A percentile compares a stretch with the other conserved stretches of the same genome.
These are phyloP conservation scores for Heterochromis multidens DNA, from an alignment of 2,113 vertebrate genomes.

Conservation along the genomic window DNA sequence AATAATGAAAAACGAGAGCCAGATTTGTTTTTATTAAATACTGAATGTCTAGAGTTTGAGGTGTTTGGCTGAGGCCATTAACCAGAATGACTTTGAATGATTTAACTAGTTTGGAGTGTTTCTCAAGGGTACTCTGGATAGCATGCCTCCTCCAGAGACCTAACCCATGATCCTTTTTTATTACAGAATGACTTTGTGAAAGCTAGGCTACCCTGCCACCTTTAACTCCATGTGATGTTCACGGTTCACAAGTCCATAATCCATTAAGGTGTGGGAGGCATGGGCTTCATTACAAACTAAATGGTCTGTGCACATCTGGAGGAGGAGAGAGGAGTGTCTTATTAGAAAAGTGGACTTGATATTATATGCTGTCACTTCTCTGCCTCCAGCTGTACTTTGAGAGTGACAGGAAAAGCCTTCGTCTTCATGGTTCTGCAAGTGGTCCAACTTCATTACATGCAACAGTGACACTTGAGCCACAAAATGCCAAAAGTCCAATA, in stretches of 20 bases:
- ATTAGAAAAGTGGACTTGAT: constrained; percentile 13
- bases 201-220: not conserved
- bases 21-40: not conserved
- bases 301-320: constrained; percentile 10
- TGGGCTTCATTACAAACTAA: constrained; percentile 37
- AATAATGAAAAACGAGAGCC: not conserved
- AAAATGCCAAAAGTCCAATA: constrained; percentile 4
- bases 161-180: constrained; percentile 26
- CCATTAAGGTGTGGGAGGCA: constrained; percentile 11
- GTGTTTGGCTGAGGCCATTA: not conserved
- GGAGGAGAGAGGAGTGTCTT: not conserved
- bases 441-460: not conserved
- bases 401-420: not conserved
- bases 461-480: not conserved
- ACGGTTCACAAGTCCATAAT: constrained; percentile 14
- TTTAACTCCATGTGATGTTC: constrained; percentile 25
- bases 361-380: constrained; percentile 21
- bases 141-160: not conserved
- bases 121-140: not conserved
- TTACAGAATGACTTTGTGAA: constrained; percentile 14
- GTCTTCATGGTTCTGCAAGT: not conserved
- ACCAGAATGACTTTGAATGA: not conserved
- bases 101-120: not conserved
- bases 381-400: not conserved
- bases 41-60: not conserved